phyloP scores from a whole-genome alignment of 2,113 vertebrate species.

The Beaufortia kweichowensis region DNA sequence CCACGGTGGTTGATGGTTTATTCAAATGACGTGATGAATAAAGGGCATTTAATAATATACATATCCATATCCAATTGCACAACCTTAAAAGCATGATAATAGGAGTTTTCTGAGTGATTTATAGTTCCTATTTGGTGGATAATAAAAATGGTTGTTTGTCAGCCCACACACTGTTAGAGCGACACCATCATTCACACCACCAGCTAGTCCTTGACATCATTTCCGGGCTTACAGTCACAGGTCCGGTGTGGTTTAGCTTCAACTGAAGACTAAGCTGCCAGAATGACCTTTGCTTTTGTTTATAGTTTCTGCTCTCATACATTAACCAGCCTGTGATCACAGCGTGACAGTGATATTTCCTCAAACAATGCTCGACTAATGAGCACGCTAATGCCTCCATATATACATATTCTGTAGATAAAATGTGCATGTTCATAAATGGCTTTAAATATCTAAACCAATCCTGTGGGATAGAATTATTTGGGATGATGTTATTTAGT shows the following conservation, averaged over 20 bases:
- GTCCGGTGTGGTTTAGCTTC: background rate
- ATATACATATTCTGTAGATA: background rate
- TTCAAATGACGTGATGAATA: too few species aligned
- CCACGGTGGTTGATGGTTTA: too few species aligned
- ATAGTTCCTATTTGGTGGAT: too few species aligned
- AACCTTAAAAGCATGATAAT: too few species aligned
- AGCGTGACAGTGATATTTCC: conserved; percentile 2
- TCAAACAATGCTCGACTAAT: background rate
- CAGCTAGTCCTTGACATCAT: background rate
- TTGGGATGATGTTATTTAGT: background rate
- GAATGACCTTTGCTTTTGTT: conserved; percentile 36
- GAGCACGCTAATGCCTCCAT: background rate
- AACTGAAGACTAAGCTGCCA: background rate
- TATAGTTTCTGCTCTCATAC: conserved; percentile 24
- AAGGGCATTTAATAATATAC: too few species aligned
- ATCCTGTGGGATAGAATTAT: background rate
- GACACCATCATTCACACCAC: background rate
- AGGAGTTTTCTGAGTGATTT: too few species aligned
- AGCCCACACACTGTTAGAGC: too few species aligned
- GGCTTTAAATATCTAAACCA: conserved; percentile 2
- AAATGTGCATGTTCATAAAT: background rate
- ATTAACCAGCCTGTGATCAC: conserved; percentile 23
- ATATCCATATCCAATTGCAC: too few species aligned
- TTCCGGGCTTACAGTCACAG: background rate
- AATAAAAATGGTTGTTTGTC: too few species aligned